Evolutionary conservation across 2,888 invertebrate genomes (phyloP).

Genomic region (Drosophila koepferae): DNA sequence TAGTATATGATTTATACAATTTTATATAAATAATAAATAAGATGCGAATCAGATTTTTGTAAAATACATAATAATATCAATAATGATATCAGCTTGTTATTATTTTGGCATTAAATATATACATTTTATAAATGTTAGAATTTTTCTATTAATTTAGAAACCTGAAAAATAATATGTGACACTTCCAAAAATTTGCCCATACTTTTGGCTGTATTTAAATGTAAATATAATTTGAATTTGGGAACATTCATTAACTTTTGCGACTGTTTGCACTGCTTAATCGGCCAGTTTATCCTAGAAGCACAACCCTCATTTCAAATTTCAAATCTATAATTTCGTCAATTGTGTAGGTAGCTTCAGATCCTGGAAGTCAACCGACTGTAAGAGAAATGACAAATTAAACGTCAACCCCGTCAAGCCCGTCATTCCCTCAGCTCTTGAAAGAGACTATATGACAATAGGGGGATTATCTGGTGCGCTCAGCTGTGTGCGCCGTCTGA

Average conservation of each 20-base stretch:
- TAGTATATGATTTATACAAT: too few species aligned
- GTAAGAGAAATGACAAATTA: conserved; percentile 32
- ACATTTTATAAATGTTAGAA: too few species aligned
- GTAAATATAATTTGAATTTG: background rate
- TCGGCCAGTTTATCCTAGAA: background rate
- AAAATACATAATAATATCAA: too few species aligned
- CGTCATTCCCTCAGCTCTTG: background rate
- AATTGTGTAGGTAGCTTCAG: conserved; percentile 10
- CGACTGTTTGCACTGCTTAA: conserved; percentile 4
- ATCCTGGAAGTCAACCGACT: conserved; percentile 17
- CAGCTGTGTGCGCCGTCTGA: conserved; percentile 45
- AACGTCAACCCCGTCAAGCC: conserved; percentile 13
- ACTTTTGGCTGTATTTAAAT: background rate
- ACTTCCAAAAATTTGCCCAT: background rate
- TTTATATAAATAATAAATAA: too few species aligned
- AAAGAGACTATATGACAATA: conserved; percentile 28
- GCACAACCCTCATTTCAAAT: conserved; percentile 14
- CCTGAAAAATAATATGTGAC: too few species aligned
- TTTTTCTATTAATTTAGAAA: too few species aligned
- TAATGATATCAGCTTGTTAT: too few species aligned
- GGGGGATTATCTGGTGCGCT: conserved; percentile 42
- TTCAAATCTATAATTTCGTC: conserved; percentile 7
- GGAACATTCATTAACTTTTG: conserved; percentile 6
- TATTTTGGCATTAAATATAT: too few species aligned
- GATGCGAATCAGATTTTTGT: too few species aligned